Conservation (phyloP, 37 sponge, comb jelly and placozoan species). For the Amphimedon queenslandica region DNA sequence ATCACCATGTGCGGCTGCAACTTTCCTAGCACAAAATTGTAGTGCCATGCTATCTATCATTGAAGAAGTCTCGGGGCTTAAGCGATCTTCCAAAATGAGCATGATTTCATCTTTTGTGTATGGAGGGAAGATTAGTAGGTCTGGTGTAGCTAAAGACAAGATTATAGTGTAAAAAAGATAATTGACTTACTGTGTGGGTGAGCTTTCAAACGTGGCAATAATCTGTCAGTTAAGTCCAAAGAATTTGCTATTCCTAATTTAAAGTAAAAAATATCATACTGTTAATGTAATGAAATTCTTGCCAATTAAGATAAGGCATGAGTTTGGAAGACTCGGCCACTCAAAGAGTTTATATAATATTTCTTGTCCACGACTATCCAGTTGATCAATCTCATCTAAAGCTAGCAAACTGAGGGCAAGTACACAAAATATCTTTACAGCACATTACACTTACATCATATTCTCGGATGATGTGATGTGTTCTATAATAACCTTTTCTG, state of each 20-base stretch:
- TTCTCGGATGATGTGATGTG: conserved; percentile 32
- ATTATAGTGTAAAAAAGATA: neutral
- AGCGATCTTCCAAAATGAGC: conserved; percentile 39
- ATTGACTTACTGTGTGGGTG: conserved; percentile 28
- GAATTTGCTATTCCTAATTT: conserved; percentile 84
- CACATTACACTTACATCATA: conserved; percentile 45
- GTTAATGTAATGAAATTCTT: no score
- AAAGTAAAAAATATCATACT: no score
- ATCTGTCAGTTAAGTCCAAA: conserved; percentile 78
- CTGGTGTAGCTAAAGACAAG: conserved; percentile 11
- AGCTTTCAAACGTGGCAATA: conserved; percentile 66
- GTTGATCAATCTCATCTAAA: conserved; percentile 90
- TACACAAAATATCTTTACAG: neutral
- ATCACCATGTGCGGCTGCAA: conserved; percentile 87
- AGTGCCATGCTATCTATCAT: conserved; percentile 68
- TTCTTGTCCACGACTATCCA: conserved; percentile 61
- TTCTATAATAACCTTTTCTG: neutral
- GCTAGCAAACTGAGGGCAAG: conserved; percentile 51
- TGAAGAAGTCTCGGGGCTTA: neutral
- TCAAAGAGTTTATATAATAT: conserved; percentile 86
- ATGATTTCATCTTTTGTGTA: conserved; percentile 83
- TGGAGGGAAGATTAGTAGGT: conserved; percentile 78
- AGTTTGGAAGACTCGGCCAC: conserved; percentile 71
- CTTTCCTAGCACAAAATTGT: conserved; percentile 87
- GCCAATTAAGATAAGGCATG: conserved; percentile 75